Conservation (phyloP, 2,888 invertebrate species). For the Tanypteryx hageni region DNA sequence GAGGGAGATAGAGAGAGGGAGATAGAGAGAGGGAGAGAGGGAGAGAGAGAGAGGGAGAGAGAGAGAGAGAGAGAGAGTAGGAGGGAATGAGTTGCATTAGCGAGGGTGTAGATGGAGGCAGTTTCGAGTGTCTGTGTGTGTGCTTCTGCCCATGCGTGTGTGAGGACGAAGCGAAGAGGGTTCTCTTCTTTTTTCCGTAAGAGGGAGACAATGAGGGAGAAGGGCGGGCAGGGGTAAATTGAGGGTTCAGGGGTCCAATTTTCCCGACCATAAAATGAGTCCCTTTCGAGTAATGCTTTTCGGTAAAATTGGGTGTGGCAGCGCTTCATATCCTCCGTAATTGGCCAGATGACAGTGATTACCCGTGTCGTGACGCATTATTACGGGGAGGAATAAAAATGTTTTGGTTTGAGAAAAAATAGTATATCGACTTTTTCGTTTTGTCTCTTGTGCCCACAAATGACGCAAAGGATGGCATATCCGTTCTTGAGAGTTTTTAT, state of each 20-base stretch:
- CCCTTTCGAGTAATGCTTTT: neutral
- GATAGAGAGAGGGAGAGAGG: neutral
- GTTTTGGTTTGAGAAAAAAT: too few species aligned
- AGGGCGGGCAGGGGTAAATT: neutral
- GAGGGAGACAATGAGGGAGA: neutral
- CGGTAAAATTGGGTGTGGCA: neutral
- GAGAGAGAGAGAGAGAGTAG: neutral
- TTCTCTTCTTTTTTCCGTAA: neutral
- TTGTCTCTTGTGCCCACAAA: too few species aligned
- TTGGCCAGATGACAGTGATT: neutral
- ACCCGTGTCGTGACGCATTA: neutral
- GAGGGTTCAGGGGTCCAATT: neutral
- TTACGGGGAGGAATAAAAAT: too few species aligned
- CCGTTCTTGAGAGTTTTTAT: too few species aligned
- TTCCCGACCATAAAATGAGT: neutral
- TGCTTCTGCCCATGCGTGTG: neutral
- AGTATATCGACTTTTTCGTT: too few species aligned
- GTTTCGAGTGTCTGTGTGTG: neutral
- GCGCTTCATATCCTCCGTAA: neutral
- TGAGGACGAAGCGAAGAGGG: neutral
- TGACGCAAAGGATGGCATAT: too few species aligned
- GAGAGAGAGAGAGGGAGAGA: neutral
- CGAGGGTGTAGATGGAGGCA: too few species aligned
- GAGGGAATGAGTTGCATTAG: conserved; percentile 30
- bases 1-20: neutral